Percentiles rank a stretch among this genome's conserved stretches.
phyloP scores from a whole-genome alignment of 2,888 invertebrate genomes.

The Hemithea aestivaria region DNA sequence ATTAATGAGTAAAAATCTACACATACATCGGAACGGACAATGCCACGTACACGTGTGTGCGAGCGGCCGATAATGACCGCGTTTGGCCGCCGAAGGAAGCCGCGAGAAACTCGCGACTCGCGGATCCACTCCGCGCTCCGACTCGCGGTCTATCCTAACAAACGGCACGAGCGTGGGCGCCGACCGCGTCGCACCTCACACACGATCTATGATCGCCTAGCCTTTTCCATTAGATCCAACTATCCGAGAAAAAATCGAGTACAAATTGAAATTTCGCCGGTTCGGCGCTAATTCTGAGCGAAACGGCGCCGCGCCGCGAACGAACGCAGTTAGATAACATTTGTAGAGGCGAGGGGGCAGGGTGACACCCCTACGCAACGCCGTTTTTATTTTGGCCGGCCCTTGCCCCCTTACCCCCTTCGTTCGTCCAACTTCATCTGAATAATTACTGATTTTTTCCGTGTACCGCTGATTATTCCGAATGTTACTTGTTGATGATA shows the following conservation, averaged over 20 bases:
- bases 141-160: slow-evolving; percentile 7
- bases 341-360: slow-evolving; percentile 67
- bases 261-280: slow-evolving; percentile 74
- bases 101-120: slow-evolving; percentile 29
- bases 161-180: neutral
- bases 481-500: slow-evolving; percentile 78
- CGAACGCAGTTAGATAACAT: slow-evolving; percentile 79
- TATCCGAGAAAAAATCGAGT: slow-evolving; percentile 68
- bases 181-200: slow-evolving; percentile 27
- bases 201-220: slow-evolving; percentile 49
- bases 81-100: slow-evolving; percentile 48
- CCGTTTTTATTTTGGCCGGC: slow-evolving; percentile 78
- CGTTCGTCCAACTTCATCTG: slow-evolving; percentile 79
- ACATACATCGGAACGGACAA: slow-evolving; percentile 70
- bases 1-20: slow-evolving; percentile 81
- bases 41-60: slow-evolving; percentile 52
- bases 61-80: slow-evolving; percentile 66
- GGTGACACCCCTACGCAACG: slow-evolving; percentile 78
- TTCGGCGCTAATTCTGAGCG: slow-evolving; percentile 69
- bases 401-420: slow-evolving; percentile 75
- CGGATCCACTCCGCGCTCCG: slow-evolving; percentile 10
- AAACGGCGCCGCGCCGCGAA: slow-evolving; percentile 63
- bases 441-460: slow-evolving; percentile 80
- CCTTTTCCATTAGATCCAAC: slow-evolving; percentile 64
- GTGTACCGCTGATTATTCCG: slow-evolving; percentile 79